These are phyloP conservation scores for Antennarius maculatus DNA, from an alignment of 2,797 vertebrate genomes.

Conservation along the genomic window DNA sequence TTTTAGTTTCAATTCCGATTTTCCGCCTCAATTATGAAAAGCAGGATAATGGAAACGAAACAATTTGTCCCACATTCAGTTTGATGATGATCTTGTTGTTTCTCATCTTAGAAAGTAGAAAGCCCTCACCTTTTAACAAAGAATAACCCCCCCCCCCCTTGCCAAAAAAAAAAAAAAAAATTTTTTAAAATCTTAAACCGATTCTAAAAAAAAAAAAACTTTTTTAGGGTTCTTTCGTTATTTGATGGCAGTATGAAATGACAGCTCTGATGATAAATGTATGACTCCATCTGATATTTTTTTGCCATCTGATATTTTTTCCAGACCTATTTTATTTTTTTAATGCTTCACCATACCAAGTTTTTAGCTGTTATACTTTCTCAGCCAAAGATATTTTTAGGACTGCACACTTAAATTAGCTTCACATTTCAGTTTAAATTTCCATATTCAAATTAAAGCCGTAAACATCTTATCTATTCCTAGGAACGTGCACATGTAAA, in stretches of 20 bases:
- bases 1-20: too few relatives aligned
- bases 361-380: neutral
- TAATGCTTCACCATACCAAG: constrained; percentile 13
- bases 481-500: constrained; percentile 23
- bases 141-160: too few relatives aligned
- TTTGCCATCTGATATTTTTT: neutral
- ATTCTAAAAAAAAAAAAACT: constrained; percentile 2
- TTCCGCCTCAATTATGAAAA: too few relatives aligned
- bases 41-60: too few relatives aligned
- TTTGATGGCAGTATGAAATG: constrained; percentile 17
- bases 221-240: constrained; percentile 22
- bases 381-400: constrained; percentile 35
- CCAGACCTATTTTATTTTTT: constrained; percentile 12
- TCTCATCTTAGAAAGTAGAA: too few relatives aligned
- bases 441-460: constrained; percentile 33
- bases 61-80: too few relatives aligned
- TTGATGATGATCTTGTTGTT: too few relatives aligned
- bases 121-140: too few relatives aligned
- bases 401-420: constrained; percentile 22
- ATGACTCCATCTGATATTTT: too few relatives aligned
- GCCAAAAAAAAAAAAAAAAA: too few relatives aligned
- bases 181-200: too few relatives aligned
- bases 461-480: constrained; percentile 39
- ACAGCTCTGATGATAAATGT: too few relatives aligned
- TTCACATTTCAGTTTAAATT: constrained; percentile 24